Percentiles rank a stretch among this genome's conserved stretches.
Conservation (phyloP, 2,113 vertebrate species). For the Saimiri boliviensis region DNA sequence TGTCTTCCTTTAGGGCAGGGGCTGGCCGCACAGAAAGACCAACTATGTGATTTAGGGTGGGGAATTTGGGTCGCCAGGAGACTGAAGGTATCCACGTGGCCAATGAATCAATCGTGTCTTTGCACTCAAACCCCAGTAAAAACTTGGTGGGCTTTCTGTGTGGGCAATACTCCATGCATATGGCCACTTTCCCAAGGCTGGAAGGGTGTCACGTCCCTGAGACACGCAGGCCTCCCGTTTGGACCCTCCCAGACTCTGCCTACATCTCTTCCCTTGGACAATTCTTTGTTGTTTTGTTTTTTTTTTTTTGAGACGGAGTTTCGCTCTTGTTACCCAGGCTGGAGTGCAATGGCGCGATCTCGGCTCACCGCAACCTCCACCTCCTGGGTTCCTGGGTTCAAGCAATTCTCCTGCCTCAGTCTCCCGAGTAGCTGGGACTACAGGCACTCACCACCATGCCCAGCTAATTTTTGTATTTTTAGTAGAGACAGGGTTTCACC, state of each 20-base stretch:
- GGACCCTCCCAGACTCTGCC: neutral
- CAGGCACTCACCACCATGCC: no score
- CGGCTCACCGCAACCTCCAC: no score
- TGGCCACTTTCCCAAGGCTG: accelerated
- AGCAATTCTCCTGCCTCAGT: no score
- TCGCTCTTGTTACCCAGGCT: no score
- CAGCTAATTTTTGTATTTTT: no score
- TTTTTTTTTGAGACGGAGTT: no score
- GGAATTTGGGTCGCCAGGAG: neutral
- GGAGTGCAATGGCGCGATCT: no score
- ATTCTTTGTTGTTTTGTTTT: no score
- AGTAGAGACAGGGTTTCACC: no score
- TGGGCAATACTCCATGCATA: accelerated
- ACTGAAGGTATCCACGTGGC: accelerated
- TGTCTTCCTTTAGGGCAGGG: neutral
- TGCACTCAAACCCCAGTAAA: accelerated
- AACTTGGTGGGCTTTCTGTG: neutral
- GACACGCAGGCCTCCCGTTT: accelerated
- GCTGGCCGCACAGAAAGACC: neutral
- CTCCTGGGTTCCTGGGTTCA: no score
- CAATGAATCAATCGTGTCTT: accelerated
- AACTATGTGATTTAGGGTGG: accelerated
- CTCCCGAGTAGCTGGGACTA: no score
- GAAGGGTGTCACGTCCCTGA: neutral
- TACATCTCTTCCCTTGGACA: accelerated